phyloP scores from a whole-genome alignment of 2,888 invertebrate genomes.

The Cephus sareptanus region DNA sequence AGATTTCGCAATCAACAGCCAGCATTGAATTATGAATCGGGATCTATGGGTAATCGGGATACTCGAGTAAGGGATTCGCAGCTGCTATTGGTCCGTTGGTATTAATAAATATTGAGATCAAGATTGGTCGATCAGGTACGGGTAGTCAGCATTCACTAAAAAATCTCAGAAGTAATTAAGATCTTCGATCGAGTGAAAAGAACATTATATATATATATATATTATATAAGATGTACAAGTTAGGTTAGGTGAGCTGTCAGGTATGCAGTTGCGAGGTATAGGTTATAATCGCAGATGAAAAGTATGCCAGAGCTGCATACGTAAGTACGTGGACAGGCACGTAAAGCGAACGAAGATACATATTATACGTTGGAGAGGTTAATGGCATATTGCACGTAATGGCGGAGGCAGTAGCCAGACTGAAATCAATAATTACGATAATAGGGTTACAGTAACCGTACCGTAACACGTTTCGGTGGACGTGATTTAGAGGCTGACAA shows the following conservation, averaged over 20 bases:
- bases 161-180: conserved; percentile 45
- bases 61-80: not conserved
- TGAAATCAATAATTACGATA: conserved; percentile 45
- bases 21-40: not conserved
- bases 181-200: conserved; percentile 21
- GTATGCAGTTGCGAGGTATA: not conserved
- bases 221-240: not conserved
- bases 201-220: not conserved
- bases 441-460: conserved; percentile 38
- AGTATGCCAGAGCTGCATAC: not conserved
- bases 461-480: conserved; percentile 32
- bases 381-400: conserved; percentile 32
- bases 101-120: not conserved
- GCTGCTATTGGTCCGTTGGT: not conserved
- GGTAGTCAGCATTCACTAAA: conserved; percentile 34
- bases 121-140: not conserved
- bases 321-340: not conserved
- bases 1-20: not conserved
- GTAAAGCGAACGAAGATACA: conserved; percentile 1
- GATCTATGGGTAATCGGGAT: not conserved
- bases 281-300: not conserved
- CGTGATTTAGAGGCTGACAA: conserved; percentile 40
- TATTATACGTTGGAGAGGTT: conserved; percentile 26
- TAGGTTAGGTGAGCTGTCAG: not conserved
- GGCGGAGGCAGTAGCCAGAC: conserved; percentile 25